Evolutionary conservation across 2,113 vertebrate genomes (phyloP).

Genomic region (Pipa parva): DNA sequence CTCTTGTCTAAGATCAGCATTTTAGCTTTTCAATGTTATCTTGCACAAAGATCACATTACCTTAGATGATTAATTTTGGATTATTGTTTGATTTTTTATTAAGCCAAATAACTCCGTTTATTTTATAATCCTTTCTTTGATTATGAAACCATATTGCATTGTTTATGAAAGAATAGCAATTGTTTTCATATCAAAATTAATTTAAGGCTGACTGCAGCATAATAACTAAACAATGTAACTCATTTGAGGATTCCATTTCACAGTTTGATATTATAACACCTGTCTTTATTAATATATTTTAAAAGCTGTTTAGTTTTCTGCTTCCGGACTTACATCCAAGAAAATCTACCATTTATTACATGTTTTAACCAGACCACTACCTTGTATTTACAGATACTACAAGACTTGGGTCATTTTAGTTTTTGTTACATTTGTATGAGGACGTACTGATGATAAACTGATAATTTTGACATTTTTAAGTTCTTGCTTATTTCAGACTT

Average conservation of each 20-base stretch:
- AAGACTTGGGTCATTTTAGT: too few species aligned
- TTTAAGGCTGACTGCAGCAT: neutral
- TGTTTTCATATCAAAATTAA: conserved; percentile 13
- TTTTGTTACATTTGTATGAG: too few species aligned
- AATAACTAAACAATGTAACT: neutral
- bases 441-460: too few species aligned
- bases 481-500: too few species aligned
- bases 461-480: too few species aligned
- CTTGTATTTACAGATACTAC: neutral
- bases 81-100: conserved; percentile 12
- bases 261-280: too few species aligned
- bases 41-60: neutral
- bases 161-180: conserved; percentile 1
- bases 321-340: too few species aligned
- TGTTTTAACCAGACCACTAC: too few species aligned
- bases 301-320: too few species aligned
- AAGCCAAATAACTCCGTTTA: neutral
- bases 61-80: conserved; percentile 14
- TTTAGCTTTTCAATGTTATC: neutral
- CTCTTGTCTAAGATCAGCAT: neutral
- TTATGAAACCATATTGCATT: conserved; percentile 8
- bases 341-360: too few species aligned
- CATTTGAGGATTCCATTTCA: too few species aligned
- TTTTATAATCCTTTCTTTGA: conserved; percentile 15
- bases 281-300: too few species aligned